Evolutionary conservation across 2,888 invertebrate genomes (phyloP).

Genomic region (Cephalotes varians): DNA sequence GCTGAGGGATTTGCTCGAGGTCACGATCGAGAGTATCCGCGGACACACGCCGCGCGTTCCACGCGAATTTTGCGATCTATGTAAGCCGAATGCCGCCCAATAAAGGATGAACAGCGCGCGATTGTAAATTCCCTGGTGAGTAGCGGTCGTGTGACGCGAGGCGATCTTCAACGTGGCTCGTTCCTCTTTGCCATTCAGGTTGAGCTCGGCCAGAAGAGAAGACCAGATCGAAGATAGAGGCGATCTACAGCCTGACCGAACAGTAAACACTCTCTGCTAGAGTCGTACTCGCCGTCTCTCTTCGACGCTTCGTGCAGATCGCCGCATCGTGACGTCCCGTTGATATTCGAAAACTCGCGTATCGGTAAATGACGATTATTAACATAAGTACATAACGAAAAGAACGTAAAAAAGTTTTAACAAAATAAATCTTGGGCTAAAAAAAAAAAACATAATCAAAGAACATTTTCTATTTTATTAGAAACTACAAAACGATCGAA

Average conservation of each 20-base stretch:
- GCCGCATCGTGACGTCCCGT: constrained; percentile 46
- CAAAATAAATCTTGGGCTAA: constrained; percentile 3
- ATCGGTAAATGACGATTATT: constrained; percentile 58
- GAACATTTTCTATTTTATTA: not conserved
- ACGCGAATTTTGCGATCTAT: constrained; percentile 69
- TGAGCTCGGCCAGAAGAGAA: constrained; percentile 65
- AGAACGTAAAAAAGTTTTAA: not conserved
- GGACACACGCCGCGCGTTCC: constrained; percentile 48
- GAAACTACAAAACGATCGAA: too few relatives aligned
- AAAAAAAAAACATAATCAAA: not conserved
- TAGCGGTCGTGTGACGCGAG: constrained; percentile 65
- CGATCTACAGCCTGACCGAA: constrained; percentile 79
- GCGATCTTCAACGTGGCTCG: constrained; percentile 66
- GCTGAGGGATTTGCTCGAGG: constrained; percentile 43
- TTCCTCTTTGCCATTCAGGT: constrained; percentile 73
- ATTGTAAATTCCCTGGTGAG: constrained; percentile 76
- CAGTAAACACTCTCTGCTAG: constrained; percentile 77
- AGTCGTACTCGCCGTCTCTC: constrained; percentile 40
- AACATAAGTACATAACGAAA: too few relatives aligned
- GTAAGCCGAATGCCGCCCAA: constrained; percentile 73
- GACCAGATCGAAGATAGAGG: constrained; percentile 78
- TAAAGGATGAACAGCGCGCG: constrained; percentile 76
- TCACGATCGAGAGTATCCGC: constrained; percentile 54
- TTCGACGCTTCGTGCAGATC: constrained; percentile 38
- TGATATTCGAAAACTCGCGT: constrained; percentile 43